A percentile compares a stretch with the other conserved stretches of the same genome.
These are phyloP conservation scores for Diarsia mendica DNA, from an alignment of 2,888 invertebrate genomes.

Conservation along the genomic window DNA sequence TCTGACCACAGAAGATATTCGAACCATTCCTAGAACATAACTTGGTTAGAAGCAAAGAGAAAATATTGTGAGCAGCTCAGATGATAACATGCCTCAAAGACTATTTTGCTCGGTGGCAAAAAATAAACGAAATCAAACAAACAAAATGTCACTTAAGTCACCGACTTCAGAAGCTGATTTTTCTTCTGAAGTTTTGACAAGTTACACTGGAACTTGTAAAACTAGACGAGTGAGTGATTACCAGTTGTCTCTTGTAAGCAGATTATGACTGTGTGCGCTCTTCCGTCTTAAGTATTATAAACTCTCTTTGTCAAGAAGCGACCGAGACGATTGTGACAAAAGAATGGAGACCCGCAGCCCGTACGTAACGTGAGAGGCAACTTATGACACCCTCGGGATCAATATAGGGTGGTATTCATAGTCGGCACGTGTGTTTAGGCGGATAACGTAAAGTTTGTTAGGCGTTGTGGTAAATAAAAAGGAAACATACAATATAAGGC, in stretches of 20 bases:
- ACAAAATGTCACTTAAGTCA: too few relatives aligned
- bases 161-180: too few relatives aligned
- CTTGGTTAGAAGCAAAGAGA: not conserved
- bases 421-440: slow-evolving; percentile 49
- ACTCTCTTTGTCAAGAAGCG: slow-evolving; percentile 13
- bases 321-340: slow-evolving; percentile 22
- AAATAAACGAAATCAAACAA: too few relatives aligned
- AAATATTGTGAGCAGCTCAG: not conserved
- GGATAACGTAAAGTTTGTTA: slow-evolving; percentile 29
- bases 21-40: not conserved
- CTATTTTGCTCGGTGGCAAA: too few relatives aligned
- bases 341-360: slow-evolving; percentile 20
- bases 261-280: not conserved
- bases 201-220: not conserved
- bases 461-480: slow-evolving; percentile 33
- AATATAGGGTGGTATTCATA: slow-evolving; percentile 47
- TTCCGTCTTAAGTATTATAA: not conserved
- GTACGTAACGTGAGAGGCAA: not conserved
- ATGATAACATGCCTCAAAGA: not conserved
- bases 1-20: not conserved
- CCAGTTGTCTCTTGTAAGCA: not conserved
- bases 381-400: slow-evolving; percentile 38
- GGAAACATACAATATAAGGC: not conserved
- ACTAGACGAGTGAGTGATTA: not conserved
- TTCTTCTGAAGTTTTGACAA: not conserved